Base-by-base conservation (phyloP, 2,113 vertebrate species). In the Myiozetetes cayanensis region DNA sequence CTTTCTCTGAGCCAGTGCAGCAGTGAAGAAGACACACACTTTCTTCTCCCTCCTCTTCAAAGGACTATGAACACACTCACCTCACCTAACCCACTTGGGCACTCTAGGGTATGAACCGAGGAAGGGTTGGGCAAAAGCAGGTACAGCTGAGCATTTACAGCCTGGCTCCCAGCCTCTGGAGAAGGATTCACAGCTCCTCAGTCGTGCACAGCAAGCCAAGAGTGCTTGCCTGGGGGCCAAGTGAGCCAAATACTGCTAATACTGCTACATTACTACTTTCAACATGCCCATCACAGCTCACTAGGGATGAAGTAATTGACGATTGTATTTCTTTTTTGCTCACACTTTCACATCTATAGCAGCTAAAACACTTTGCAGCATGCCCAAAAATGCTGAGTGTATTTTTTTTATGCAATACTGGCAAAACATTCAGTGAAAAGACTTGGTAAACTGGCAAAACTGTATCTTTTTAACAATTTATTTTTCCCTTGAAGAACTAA, bases 61-160 rank as follows among this genome's bases (percentile, higher is more conserved):
- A 83, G 52, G n/a, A 3, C 8, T 35, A 58, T 37, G n/a, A 21
- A 35, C 0, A 0, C 13, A 3, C 9, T 65, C n/a, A 2, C 47
- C n/a, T 41, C 31, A 13, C 33, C 67, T 25, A 12, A 15, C 31
- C 44, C n/a, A 16, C 14, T 1, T 0, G 4, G 49, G 47, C 33
- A 22, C 66, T 61, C 33, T 19, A 61, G 44, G 62, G 53, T 58
- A 23, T 15, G 20, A 28, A 6, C 27, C 53, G 35, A 52, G 74
- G 5, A 33, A 46, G 33, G 44, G 25, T 55, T 41, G 65, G 41
- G 61, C 53, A 70, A 39, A 1, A 47, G 37, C 81, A 33, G 35
- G 43, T 14, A 17, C 9, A 24, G 66, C 47, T 25, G 55, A 23
- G 43, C 44, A 4, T 14, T 14, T 27, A 4, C 14, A 33, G 61